Evolutionary conservation across 2,797 vertebrate species (phyloP).

Genomic region (Catamblyrhynchus diadema): DNA sequence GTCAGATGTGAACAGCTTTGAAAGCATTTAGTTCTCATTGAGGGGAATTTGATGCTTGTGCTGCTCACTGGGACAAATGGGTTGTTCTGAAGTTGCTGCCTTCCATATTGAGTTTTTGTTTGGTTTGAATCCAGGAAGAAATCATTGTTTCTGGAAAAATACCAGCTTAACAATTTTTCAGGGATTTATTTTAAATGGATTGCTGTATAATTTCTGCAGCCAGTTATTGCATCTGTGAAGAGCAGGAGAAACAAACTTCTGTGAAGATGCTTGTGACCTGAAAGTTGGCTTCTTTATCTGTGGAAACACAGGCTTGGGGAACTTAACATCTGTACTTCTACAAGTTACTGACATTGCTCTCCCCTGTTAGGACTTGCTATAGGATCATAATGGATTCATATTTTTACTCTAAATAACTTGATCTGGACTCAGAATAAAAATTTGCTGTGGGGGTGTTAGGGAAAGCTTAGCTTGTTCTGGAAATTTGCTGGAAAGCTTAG

Average conservation of each 20-base stretch:
- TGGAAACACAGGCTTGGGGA: not conserved
- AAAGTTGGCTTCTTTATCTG: not conserved
- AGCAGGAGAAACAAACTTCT: not conserved
- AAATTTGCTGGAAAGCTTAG: not conserved
- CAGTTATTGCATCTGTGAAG: not conserved
- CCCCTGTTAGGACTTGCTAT: not conserved
- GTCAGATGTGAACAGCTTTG: not conserved
- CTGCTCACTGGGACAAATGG: not conserved
- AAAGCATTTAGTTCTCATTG: not conserved
- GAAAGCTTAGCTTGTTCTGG: not conserved
- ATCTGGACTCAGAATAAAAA: not conserved
- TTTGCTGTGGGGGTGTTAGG: not conserved
- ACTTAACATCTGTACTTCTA: not conserved
- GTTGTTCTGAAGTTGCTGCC: not conserved
- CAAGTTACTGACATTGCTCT: rapidly evolving
- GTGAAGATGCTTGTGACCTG: not conserved
- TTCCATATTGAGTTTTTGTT: not conserved
- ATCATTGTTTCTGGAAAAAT: not conserved
- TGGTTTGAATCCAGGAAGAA: not conserved
- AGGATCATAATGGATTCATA: not conserved
- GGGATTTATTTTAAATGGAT: not conserved
- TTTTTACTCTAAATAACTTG: not conserved
- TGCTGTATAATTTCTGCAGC: not conserved
- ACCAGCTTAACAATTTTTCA: not conserved
- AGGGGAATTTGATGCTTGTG: not conserved